phyloP scores from a whole-genome alignment of 2,888 invertebrate genomes.

The Spodoptera picta region DNA sequence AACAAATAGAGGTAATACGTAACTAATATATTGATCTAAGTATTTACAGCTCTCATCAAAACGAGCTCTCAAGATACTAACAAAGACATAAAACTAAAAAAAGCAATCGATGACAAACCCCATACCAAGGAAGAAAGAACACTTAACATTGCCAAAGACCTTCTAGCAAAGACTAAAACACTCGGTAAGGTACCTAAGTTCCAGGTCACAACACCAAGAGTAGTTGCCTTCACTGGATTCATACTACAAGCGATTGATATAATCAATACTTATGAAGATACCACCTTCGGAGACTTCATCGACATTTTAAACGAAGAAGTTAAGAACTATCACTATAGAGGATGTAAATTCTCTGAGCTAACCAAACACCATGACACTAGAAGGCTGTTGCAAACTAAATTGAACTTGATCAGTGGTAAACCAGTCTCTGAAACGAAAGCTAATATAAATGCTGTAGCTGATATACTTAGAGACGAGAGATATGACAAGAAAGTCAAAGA shows the following conservation, averaged over 20 bases:
- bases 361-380: conserved; percentile 53
- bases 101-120: no score
- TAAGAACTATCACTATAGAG: conserved; percentile 61
- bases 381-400: conserved; percentile 52
- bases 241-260: conserved; percentile 52
- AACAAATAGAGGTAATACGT: no score
- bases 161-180: no score
- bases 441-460: conserved; percentile 43
- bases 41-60: no score
- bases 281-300: conserved; percentile 62
- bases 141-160: no score
- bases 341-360: conserved; percentile 63
- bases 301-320: conserved; percentile 61
- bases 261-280: conserved; percentile 59
- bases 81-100: no score
- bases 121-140: no score
- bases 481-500: conserved; percentile 29
- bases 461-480: conserved; percentile 44
- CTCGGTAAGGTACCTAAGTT: conserved; percentile 5
- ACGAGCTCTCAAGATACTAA: no score
- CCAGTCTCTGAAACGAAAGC: conserved; percentile 51
- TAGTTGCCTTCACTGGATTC: conserved; percentile 64
- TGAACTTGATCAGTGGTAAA: conserved; percentile 51
- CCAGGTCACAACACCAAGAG: not conserved
- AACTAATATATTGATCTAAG: no score